Evolutionary conservation across 23 tunicate genomes (phyloP), one percentile per base, ranked within the genome.

Genomic region (Clavelina lepadiformis): DNA sequence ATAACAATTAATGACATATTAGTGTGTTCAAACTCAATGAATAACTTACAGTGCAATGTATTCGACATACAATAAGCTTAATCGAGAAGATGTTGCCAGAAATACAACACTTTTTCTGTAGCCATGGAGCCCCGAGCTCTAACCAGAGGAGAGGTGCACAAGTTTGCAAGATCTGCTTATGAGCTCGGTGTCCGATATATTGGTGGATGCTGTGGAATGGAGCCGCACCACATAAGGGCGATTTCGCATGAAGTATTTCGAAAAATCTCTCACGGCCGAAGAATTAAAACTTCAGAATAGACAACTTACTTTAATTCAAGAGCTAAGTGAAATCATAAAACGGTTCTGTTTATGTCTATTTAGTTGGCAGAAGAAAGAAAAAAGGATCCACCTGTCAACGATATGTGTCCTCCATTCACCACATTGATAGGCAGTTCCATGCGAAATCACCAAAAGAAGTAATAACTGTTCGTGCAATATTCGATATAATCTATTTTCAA

Each of bases 201-300:
- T 33, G 97, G 97, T 54, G 97, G 97, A 2, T 89, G 97, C 70
- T 89, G 97, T 69, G 97, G 97, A 38, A 67, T 89, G 71, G 97
- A 89, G 51, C 84, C 97, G 25, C 97, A 89, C 64, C 97, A 89
- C 60, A 89, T 89, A 5, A 56, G 89, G 35, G 82, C 89, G 3
- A 75, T 89, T 28, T 73, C 97, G 3, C 83, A 89, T 47, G 97
- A 89, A 68, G 97, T 89, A n/a, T n/a, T n/a, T n/a, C n/a, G n/a
- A n/a, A n/a, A n/a, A n/a, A n/a, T n/a, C n/a, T n/a, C n/a, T n/a
- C n/a, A n/a, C n/a, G n/a, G n/a, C n/a, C n/a, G n/a, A n/a, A n/a
- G n/a, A n/a, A n/a, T n/a, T n/a, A n/a, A n/a, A n/a, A n/a, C n/a
- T n/a, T n/a, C n/a, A n/a, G n/a, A n/a, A n/a, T n/a, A n/a, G n/a